Base-by-base conservation (phyloP, 2,888 invertebrate genomes). In the Andrena hattorfiana region DNA sequence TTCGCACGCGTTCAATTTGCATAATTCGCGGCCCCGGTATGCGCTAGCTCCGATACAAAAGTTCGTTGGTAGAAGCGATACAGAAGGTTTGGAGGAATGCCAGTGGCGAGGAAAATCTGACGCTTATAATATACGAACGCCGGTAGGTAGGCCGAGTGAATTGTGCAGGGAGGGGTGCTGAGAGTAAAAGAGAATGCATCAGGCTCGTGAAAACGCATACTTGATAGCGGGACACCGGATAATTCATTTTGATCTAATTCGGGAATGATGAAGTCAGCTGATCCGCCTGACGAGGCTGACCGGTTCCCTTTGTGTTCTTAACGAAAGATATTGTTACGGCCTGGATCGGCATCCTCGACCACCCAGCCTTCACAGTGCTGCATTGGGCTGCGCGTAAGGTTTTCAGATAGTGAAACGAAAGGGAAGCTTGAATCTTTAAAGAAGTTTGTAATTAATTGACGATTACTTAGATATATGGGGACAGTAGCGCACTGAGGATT, bases 91-190 rank as follows among this genome's bases (percentile, higher is more conserved):
- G 89, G 89, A 88, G 60, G 20, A 59, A 28, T 72, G 89, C 89
- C 89, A 89, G 81, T 71, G 30, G 30, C 77, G 71, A 68, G 56
- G 83, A 82, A 85, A 84, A 88, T 88, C 81, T 82, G 81, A 84
- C 85, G 83, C 73, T 83, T 82, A 77, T 84, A 84, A 85, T 78
- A 69, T 83, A 86, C 59, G 81, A 63, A 72, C 71, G 69, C 49
- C 10, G 28, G 69, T 71, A 64, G 64, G 59, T 60, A 48, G 23
- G 8, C 42, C 64, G 75, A 73, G 79, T 87, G 67, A 85, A 87
- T 85, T 73, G 83, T 80, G 32, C 51, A 63, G 71, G 56, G 26
- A 49, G 23, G 26, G 54, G 23, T 76, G 74, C 26, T 54, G 64
- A 78, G 71, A 80, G 70, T 67, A 77, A 81, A 67, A 73, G 81